Evolutionary conservation across 2,797 vertebrate species (phyloP).

Genomic region (Geotrypetes seraphini): DNA sequence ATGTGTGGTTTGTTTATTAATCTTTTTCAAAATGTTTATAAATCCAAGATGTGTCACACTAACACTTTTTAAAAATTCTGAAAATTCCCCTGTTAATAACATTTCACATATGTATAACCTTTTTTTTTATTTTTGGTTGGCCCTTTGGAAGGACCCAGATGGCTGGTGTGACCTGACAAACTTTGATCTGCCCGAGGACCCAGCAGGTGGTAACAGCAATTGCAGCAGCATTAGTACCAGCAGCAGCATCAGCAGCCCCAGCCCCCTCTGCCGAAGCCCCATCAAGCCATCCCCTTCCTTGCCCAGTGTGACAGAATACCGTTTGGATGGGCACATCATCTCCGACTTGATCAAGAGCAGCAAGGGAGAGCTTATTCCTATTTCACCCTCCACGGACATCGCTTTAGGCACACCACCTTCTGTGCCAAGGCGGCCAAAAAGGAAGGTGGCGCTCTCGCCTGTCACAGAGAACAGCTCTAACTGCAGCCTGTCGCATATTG

Average conservation of each 20-base stretch:
- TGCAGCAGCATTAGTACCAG: constrained; percentile 8
- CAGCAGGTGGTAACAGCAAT: constrained; percentile 19
- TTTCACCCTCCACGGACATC: constrained; percentile 71
- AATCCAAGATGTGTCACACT: too few species aligned
- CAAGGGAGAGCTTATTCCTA: constrained; percentile 91
- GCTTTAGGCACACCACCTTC: constrained; percentile 68
- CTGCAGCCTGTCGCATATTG: constrained; percentile 48
- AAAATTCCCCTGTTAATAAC: background rate
- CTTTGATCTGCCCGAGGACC: constrained; percentile 81
- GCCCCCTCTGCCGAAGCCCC: constrained; percentile 9
- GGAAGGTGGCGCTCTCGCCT: constrained; percentile 71
- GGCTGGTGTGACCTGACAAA: constrained; percentile 86
- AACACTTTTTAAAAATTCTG: too few species aligned
- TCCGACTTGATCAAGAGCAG: constrained; percentile 86
- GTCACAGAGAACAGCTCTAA: constrained; percentile 40
- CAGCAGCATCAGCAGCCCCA: constrained; percentile 24
- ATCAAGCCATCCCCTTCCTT: background rate
- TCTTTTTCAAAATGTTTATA: too few species aligned
- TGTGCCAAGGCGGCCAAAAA: constrained; percentile 70
- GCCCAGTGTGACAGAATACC: constrained; percentile 72
- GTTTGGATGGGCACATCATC: constrained; percentile 80
- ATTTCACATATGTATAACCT: too few species aligned
- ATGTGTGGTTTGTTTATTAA: too few species aligned
- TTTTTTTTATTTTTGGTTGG: background rate
- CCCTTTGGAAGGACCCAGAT: constrained; percentile 68